Conservation (phyloP, 2,888 invertebrate genomes). For the Hofmannophila pseudospretella region DNA sequence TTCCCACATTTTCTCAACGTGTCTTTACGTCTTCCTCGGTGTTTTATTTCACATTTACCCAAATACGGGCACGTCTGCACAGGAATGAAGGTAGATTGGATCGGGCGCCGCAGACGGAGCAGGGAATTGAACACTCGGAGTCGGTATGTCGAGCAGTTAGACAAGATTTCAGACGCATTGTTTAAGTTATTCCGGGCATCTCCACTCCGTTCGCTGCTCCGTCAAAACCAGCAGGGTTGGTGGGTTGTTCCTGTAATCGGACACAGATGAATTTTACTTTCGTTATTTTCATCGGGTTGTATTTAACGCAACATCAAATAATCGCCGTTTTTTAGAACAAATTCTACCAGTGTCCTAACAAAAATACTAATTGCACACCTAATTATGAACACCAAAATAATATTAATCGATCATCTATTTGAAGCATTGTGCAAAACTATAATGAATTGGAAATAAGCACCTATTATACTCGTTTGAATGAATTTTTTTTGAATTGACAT, state of each 20-base stretch:
- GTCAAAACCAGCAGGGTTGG: constrained; percentile 29
- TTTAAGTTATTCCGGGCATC: constrained; percentile 63
- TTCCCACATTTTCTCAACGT: too few relatives aligned
- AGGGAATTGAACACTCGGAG: constrained; percentile 50
- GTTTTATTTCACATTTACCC: too few relatives aligned
- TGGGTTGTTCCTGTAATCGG: not conserved
- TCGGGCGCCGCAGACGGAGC: constrained; percentile 8
- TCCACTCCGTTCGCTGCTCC: constrained; percentile 41
- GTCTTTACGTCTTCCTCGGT: too few relatives aligned
- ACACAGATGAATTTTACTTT: not conserved
- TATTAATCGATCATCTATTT: too few relatives aligned
- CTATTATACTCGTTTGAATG: too few relatives aligned
- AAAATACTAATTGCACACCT: too few relatives aligned
- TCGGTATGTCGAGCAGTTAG: constrained; percentile 69
- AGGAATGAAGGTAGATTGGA: constrained; percentile 9
- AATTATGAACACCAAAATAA: too few relatives aligned
- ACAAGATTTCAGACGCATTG: constrained; percentile 74
- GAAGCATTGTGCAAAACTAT: too few relatives aligned
- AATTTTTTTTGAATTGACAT: too few relatives aligned
- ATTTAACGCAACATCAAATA: too few relatives aligned
- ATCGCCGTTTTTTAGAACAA: too few relatives aligned
- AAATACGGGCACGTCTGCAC: not conserved
- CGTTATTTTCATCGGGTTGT: not conserved
- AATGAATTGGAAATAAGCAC: too few relatives aligned
- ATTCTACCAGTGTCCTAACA: not conserved